Evolutionary conservation across 2,113 vertebrate species (phyloP).

Genomic region (Labeo rohita): DNA sequence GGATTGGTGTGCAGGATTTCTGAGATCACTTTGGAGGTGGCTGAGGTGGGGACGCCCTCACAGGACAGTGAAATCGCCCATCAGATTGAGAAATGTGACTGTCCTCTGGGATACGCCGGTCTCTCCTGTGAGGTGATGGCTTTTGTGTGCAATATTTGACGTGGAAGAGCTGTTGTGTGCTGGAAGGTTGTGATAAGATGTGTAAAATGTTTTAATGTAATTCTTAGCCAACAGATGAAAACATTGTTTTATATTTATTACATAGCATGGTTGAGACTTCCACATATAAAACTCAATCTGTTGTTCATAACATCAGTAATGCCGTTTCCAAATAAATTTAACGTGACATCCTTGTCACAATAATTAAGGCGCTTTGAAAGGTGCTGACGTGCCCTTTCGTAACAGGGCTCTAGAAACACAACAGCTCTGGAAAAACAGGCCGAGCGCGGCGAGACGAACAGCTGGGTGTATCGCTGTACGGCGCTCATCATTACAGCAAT

Average conservation of each 20-base stretch:
- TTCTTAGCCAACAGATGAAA: not conserved
- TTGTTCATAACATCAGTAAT: not conserved
- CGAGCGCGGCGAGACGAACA: not conserved
- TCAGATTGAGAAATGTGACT: conserved; percentile 90
- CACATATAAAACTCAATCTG: not conserved
- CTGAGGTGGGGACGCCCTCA: conserved; percentile 78
- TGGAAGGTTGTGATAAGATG: not conserved
- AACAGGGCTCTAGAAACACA: not conserved
- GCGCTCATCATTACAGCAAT: conserved; percentile 5
- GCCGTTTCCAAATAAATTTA: not conserved
- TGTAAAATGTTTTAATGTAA: not conserved
- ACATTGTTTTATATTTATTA: not conserved
- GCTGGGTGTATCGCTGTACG: not conserved
- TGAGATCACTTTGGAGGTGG: conserved; percentile 90
- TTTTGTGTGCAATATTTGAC: not conserved
- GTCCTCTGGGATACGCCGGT: conserved; percentile 89
- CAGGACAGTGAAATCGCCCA: conserved; percentile 77
- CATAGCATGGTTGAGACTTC: not conserved
- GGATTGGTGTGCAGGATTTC: conserved; percentile 83
- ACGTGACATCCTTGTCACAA: not conserved
- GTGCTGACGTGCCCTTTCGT: not conserved
- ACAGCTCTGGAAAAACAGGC: not conserved
- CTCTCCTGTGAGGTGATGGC: conserved; percentile 91
- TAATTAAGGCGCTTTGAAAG: not conserved
- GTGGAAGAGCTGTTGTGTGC: not conserved